Conservation (phyloP, 2,113 vertebrate genomes). For the Strix uralensis region DNA sequence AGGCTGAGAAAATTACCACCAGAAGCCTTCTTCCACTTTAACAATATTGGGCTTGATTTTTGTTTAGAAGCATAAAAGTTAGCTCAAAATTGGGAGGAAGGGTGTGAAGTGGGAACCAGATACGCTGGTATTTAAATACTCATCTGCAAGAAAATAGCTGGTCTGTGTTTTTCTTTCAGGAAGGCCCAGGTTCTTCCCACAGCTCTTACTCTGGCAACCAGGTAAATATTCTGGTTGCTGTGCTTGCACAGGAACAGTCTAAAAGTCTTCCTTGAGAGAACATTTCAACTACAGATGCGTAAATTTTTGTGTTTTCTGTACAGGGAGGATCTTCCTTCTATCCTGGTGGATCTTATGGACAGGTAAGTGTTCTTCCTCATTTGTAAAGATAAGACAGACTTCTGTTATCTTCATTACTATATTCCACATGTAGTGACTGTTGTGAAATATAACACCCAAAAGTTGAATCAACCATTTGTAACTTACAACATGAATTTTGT, state of each 20-base stretch:
- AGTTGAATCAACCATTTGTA: background rate
- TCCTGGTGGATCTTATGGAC: background rate
- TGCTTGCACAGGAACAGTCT: background rate
- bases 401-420: background rate
- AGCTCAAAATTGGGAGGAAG: background rate
- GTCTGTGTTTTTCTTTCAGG: conserved; percentile 18
- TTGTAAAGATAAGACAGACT: background rate
- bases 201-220: background rate
- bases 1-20: background rate
- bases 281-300: background rate
- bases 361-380: background rate
- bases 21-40: background rate
- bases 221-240: background rate
- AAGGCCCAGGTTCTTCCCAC: background rate
- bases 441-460: background rate
- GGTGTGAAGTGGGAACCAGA: accelerated
- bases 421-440: background rate
- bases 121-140: background rate
- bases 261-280: background rate
- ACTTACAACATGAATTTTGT: background rate
- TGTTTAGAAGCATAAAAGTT: background rate
- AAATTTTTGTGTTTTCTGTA: background rate
- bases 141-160: background rate
- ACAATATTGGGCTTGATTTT: background rate
- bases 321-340: background rate